phyloP scores from a whole-genome alignment of 37 sponge, comb jelly and placozoan genomes.

The Beroe ovata region DNA sequence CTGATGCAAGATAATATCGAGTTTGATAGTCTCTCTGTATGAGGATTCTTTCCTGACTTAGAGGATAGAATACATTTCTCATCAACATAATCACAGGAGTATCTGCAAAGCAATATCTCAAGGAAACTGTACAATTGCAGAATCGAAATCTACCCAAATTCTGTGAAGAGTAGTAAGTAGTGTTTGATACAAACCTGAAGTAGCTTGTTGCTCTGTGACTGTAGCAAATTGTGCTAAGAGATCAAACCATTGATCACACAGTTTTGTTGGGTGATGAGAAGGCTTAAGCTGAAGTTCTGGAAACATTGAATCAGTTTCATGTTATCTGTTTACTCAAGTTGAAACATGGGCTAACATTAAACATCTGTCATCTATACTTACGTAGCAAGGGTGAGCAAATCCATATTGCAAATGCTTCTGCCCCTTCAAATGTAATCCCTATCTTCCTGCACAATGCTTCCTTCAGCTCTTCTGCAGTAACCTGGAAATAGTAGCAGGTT shows the following conservation, averaged over 20 bases:
- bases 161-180: too few relatives aligned
- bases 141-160: too few relatives aligned
- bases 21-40: constrained; percentile 7
- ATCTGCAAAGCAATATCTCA: neutral
- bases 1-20: constrained; percentile 57
- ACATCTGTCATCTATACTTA: neutral
- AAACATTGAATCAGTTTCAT: too few relatives aligned
- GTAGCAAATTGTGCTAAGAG: constrained; percentile 47
- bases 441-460: constrained; percentile 47
- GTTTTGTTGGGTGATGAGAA: constrained; percentile 45
- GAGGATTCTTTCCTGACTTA: constrained; percentile 34
- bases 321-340: too few relatives aligned
- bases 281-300: constrained; percentile 43
- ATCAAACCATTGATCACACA: constrained; percentile 54
- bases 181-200: constrained; percentile 19
- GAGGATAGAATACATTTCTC: constrained; percentile 66
- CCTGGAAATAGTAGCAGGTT: too few relatives aligned
- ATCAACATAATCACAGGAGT: constrained; percentile 44
- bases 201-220: constrained; percentile 32
- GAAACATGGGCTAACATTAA: neutral
- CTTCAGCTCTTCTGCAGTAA: constrained; percentile 16
- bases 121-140: too few relatives aligned
- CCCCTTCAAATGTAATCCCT: constrained; percentile 13
- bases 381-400: constrained; percentile 61
- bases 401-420: constrained; percentile 62